phyloP scores from a whole-genome alignment of 2,888 invertebrate genomes.

The Drosophila subquinaria region DNA sequence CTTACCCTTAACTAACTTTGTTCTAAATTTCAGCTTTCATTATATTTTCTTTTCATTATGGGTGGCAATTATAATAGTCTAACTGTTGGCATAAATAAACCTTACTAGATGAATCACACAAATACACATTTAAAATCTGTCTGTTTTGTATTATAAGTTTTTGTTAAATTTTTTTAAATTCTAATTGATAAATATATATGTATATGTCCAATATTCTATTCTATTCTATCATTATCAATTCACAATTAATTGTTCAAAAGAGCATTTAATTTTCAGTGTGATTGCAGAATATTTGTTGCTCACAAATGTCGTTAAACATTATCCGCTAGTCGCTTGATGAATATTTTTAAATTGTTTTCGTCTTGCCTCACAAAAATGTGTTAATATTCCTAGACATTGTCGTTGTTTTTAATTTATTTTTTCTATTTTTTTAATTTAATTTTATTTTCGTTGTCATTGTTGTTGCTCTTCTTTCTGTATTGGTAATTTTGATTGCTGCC shows the following conservation, averaged over 20 bases:
- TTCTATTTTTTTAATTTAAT: neutral
- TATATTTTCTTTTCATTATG: no score
- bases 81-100: no score
- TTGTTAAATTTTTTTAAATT: no score
- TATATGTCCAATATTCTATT: no score
- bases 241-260: conserved; percentile 3
- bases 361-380: conserved; percentile 59
- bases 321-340: conserved; percentile 42
- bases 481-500: conserved; percentile 76
- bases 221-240: neutral
- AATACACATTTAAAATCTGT: no score
- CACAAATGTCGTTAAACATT: conserved; percentile 22
- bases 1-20: no score
- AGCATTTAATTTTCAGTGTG: conserved; percentile 21
- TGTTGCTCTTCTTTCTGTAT: conserved; percentile 22
- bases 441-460: conserved; percentile 19
- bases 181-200: no score
- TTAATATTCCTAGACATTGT: conserved; percentile 66
- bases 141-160: no score
- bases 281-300: neutral
- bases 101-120: no score
- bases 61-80: no score
- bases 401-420: conserved; percentile 21
- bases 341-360: conserved; percentile 68
- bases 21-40: no score